Evolutionary conservation across 2,888 invertebrate genomes (phyloP), one percentile per base, ranked within the genome.

Genomic region (Panopea generosa): DNA sequence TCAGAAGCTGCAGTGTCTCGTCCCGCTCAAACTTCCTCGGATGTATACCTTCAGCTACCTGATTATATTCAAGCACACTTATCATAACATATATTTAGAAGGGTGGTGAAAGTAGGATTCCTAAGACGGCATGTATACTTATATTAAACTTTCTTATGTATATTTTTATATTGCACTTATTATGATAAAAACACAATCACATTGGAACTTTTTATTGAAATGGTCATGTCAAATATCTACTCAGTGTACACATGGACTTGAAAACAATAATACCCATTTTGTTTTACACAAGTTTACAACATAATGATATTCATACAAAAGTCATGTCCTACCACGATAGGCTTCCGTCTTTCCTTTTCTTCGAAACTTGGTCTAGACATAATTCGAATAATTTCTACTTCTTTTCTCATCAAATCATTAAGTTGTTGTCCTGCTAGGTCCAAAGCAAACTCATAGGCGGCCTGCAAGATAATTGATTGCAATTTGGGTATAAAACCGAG

Each of bases 1-100:
- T 71, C n/a, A 79, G 26, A 11, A 79, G 50, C 40, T 72, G 56
- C 3, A 79, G 53, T 11, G 79, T 79, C 40, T 79, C 75, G 53
- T 79, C 79, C 14, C 72, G 38, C 49, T 79, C 79, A 49, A 75
- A 79, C 49, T 79, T 79, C 20, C 75, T 59, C 11, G 79, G 68
- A 2, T 61, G 53, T 9, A 72, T 62, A 20, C 79, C 79, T 26
- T 75, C 61, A 2, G 79, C 62, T n/a, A 72, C 67, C 76, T 76
- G 9, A 4, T 50, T 33, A 33, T 33, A 33, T 33, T 3, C 33
- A 33, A 7, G 11, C 11, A 33, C 33, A 33, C 33, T 7, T 11
- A 33, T 33, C 33, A 11, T 33, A 33, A 33, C 33, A 33, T 11
- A 33, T n/a, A n/a, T n/a, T n/a, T n/a, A n/a, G n/a, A 33, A 33